Evolutionary conservation across 2,797 vertebrate species (phyloP), one percentile per base, ranked within the genome.

Genomic region (Sebastes diploproa): DNA sequence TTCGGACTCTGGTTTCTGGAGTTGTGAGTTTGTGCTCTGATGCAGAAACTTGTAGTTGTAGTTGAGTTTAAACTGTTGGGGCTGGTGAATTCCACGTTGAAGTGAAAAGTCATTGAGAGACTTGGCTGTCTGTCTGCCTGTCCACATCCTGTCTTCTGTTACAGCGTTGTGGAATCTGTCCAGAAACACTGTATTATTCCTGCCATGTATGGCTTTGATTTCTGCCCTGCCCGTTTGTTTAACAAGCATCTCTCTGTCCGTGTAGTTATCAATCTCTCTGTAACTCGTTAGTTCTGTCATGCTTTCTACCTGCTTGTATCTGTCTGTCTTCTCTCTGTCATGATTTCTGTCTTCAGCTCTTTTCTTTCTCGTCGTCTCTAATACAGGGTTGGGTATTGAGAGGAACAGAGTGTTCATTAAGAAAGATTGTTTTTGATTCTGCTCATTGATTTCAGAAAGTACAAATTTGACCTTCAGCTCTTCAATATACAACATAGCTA

Each of bases 251-350:
- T 82, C 0, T 78, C 42, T 73, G 46, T 77, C 14, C 4, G 4
- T 32, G 67, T 54, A 60, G 58, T 77, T 34, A 8, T 59, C 10
- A 10, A 1, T 56, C 76, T 67, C 30, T 80, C 60, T 83, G 66
- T 66, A 16, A 27, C 25, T 64, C 9, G 6, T 56, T 34, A 56
- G 58, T 6, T 61, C 52, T 71, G 58, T 73, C 52, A 42, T 62
- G 46, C 78, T 78, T 58, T 70, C 69, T 68, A 58, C 65, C 64
- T 61, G 79, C 86, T 85, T 78, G 59, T 82, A 61, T 80, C 83
- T 82, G 71, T 89, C 79, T 80, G 72, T 83, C 70, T n/a, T 71
- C 42, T 69, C 36, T 75, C 68, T 30, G 7, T 71, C 73, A 32
- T 71, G n/a, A 22, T 20, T 42, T 75, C 73, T 74, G 64, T 74